Evolutionary conservation across 2,113 vertebrate genomes (phyloP).

Genomic region (Synodontis membranacea): DNA sequence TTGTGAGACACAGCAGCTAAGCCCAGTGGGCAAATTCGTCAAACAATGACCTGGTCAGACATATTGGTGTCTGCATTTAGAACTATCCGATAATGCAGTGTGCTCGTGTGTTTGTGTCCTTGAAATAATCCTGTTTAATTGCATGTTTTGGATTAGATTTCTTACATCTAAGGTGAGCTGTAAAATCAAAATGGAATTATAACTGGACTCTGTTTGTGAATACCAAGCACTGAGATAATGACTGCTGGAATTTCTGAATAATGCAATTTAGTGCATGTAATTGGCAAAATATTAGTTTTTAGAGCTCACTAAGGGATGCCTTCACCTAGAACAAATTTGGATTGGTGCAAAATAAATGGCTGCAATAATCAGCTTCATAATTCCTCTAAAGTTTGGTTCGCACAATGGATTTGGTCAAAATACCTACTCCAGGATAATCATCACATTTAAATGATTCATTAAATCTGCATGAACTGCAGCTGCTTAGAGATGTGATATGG

Average conservation of each 20-base stretch:
- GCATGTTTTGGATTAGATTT: conserved; percentile 11
- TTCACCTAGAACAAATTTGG: neutral
- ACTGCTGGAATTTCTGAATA: neutral
- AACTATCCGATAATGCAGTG: neutral
- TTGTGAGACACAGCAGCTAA: neutral
- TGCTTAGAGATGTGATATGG: neutral
- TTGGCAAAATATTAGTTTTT: neutral
- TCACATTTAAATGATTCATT: neutral
- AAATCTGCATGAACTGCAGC: neutral
- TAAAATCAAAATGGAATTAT: neutral
- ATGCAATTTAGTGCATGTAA: neutral
- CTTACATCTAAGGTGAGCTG: neutral
- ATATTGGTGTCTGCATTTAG: neutral
- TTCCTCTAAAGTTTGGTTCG: neutral
- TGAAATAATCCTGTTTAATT: conserved; percentile 6
- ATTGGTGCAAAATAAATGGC: neutral
- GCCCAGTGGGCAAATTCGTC: neutral
- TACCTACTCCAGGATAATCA: neutral
- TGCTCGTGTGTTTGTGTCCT: neutral
- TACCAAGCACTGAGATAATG: neutral
- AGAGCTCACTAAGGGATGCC: neutral
- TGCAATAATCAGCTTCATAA: neutral
- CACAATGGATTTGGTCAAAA: neutral
- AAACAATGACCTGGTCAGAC: neutral
- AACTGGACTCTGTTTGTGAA: neutral